Conservation (phyloP, 1,140 invertebrate species). For the Aradophagus sp. region DNA sequence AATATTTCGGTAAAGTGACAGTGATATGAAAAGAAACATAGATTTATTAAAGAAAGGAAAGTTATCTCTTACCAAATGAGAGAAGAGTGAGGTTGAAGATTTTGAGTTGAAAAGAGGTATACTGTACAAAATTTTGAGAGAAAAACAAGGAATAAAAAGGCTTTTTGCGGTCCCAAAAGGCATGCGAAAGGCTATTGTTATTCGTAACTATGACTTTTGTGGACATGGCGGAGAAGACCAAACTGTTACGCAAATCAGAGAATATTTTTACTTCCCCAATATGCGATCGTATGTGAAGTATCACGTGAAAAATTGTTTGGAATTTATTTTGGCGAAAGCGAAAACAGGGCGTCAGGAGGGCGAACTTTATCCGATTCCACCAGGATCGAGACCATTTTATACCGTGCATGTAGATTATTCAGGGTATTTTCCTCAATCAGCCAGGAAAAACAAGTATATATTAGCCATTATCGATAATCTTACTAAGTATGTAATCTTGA, state of each 20-base stretch:
- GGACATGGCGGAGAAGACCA: constrained; percentile 1
- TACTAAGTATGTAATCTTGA: constrained; percentile 19
- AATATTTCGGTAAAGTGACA: background rate
- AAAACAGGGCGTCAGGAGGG: background rate
- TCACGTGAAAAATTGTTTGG: background rate
- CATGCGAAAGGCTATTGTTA: constrained; percentile 7
- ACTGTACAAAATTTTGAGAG: background rate
- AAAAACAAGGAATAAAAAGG: background rate
- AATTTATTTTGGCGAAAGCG: constrained; percentile 1
- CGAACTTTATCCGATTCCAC: constrained; percentile 5
- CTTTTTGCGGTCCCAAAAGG: background rate
- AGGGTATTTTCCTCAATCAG: background rate
- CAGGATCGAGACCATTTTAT: constrained; percentile 3
- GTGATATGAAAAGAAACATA: background rate
- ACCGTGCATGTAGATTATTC: constrained; percentile 3
- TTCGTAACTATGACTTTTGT: constrained; percentile 3
- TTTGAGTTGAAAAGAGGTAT: background rate
- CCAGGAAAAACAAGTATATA: constrained; percentile 7
- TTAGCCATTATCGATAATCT: constrained; percentile 35
- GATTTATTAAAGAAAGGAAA: background rate
- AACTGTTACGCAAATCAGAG: background rate
- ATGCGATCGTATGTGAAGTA: background rate
- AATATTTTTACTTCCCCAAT: constrained; percentile 6
- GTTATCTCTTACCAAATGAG: background rate
- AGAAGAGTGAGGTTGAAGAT: background rate